Base-by-base conservation (phyloP, 2,888 invertebrate genomes). In the Protodeltote pygarga region DNA sequence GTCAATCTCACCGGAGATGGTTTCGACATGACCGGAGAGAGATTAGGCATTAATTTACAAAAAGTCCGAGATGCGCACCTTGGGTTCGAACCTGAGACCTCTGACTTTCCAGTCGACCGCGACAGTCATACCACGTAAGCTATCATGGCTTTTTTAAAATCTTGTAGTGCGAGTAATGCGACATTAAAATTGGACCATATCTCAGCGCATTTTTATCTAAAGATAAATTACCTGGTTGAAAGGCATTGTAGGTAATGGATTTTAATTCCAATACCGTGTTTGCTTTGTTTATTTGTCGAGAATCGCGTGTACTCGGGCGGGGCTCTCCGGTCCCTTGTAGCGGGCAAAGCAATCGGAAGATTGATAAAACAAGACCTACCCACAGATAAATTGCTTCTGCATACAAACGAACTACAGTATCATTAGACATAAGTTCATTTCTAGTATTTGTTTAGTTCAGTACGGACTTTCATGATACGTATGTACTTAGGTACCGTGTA, bases 291-390 rank as follows among this genome's bases (percentile, higher is more conserved):
- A 31, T 65, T 48, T 51, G 47, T 38, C 14, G 32, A 60, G 62
- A 54, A 63, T 78, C 64, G 78, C 79, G 79, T 77, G 79, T 65
- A 48, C 55, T 42, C 44, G 65, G 80, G 77, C 77, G 79, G 63
- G 73, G 72, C 57, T 10, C 31, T 49, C 53, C 23, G 37, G 53
- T 45, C 51, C 35, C 46, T 65, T 44, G 62, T 47, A 62, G 62
- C 63, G 51, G 68, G 69, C 65, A 61, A 65, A 60, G 75, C 72
- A 79, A 83, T 81, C 74, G 75, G 70, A 70, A 78, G 76, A 77
- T 77, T 81, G 81, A 81, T 83, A 83, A 79, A 79, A 75, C 75
- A 73, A 71, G 70, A 70, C 65, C 57, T 69, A 55, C 67, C 62
- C 59, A 49, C 58, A 68, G 71, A 76, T 71, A 73, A 63, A 71